Evolutionary conservation across 2,797 vertebrate species (phyloP).

Genomic region (Eleutherodactylus coqui): DNA sequence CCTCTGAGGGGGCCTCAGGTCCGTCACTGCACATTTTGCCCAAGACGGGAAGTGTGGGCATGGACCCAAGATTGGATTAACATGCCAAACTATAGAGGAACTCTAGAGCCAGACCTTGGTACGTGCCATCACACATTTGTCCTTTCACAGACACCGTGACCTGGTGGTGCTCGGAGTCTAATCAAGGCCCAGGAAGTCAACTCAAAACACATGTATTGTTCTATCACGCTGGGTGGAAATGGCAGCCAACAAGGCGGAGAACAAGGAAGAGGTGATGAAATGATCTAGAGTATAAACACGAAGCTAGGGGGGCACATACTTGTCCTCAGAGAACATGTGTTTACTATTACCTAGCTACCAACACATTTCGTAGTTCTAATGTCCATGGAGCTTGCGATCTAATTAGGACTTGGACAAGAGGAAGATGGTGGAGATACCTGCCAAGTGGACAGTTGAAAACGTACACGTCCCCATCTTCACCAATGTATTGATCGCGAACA

Average conservation of each 20-base stretch:
- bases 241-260: not conserved
- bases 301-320: not conserved
- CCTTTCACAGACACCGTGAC: constrained; percentile 38
- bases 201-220: constrained; percentile 40
- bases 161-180: constrained; percentile 12
- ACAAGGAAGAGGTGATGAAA: constrained; percentile 8
- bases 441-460: too few relatives aligned
- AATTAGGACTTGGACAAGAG: not conserved
- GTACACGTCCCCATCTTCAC: too few relatives aligned
- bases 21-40: constrained; percentile 24
- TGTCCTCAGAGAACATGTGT: not conserved
- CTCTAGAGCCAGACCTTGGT: constrained; percentile 27
- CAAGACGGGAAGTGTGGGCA: constrained; percentile 13
- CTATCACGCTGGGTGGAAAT: constrained; percentile 22
- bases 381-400: not conserved
- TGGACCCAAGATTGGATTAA: constrained; percentile 19
- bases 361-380: not conserved
- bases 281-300: not conserved
- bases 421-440: not conserved
- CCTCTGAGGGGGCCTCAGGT: not conserved
- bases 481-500: too few relatives aligned
- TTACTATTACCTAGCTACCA: not conserved
- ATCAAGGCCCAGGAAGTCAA: constrained; percentile 53
- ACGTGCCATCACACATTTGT: constrained; percentile 22
- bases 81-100: constrained; percentile 14